These are phyloP conservation scores for Leucophenga maculata DNA, from an alignment of 2,888 invertebrate species.

Conservation along the genomic window DNA sequence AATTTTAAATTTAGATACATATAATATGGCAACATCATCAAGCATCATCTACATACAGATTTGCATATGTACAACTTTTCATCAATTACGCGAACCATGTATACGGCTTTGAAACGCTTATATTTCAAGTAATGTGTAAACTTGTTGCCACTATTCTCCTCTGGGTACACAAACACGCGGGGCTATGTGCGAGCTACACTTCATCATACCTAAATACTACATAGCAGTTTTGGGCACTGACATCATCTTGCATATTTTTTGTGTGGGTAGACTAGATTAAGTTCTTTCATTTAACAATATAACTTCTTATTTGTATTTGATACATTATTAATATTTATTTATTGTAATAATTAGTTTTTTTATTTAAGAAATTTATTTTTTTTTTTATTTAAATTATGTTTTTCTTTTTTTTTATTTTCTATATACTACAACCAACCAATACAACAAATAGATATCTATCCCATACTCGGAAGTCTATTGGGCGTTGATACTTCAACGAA, in stretches of 20 bases:
- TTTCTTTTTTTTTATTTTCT: not conserved
- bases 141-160: not conserved
- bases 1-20: too few species aligned
- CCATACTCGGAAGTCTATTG: constrained; percentile 70
- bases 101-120: not conserved
- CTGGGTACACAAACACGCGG: too few species aligned
- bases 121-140: too few species aligned
- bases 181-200: too few species aligned
- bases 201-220: too few species aligned
- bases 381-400: constrained; percentile 35
- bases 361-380: constrained; percentile 29
- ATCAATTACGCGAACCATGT: not conserved
- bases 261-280: constrained; percentile 39
- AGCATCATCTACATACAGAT: too few species aligned
- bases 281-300: constrained; percentile 35
- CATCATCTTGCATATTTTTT: constrained; percentile 25
- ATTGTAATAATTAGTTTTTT: constrained; percentile 34
- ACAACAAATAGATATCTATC: constrained; percentile 67
- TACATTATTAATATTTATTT: constrained; percentile 34
- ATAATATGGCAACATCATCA: too few species aligned
- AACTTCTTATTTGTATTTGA: constrained; percentile 29
- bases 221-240: too few species aligned
- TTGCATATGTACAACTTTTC: too few species aligned
- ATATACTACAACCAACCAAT: constrained; percentile 13
- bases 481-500: constrained; percentile 67